These are phyloP conservation scores for Pseudolycoriella hygida DNA, from an alignment of 2,888 invertebrate species.

Conservation along the genomic window DNA sequence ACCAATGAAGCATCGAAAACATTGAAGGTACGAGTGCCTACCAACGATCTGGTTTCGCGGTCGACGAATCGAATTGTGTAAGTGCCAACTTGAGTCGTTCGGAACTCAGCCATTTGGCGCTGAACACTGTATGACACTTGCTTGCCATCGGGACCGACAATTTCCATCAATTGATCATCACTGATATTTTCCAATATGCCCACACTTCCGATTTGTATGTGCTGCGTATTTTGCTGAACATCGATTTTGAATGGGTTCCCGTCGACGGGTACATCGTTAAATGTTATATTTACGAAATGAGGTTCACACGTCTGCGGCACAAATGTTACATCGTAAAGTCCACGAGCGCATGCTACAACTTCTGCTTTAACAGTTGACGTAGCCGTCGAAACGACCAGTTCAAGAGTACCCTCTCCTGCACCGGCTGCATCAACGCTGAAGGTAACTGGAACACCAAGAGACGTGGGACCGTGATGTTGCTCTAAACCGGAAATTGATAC, in stretches of 20 bases:
- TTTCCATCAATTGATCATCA: conserved; percentile 45
- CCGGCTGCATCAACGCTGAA: conserved; percentile 90
- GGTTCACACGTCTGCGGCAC: conserved; percentile 77
- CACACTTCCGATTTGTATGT: conserved; percentile 42
- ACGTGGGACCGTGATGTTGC: conserved; percentile 27
- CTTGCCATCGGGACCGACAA: conserved; percentile 44
- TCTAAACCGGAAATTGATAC: conserved; percentile 55
- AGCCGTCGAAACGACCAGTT: conserved; percentile 77
- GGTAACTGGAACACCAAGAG: conserved; percentile 68
- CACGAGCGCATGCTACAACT: conserved; percentile 73
- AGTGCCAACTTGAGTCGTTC: conserved; percentile 54
- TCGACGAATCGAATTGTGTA: conserved; percentile 52
- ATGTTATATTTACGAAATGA: conserved; percentile 84
- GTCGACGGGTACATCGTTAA: conserved; percentile 80
- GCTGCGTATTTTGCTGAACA: conserved; percentile 51
- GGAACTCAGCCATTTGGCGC: conserved; percentile 51
- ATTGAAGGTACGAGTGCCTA: conserved; percentile 49
- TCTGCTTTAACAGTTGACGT: conserved; percentile 82
- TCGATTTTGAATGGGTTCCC: conserved; percentile 82
- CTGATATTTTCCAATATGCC: conserved; percentile 45
- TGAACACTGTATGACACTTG: conserved; percentile 41
- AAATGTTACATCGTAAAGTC: conserved; percentile 83
- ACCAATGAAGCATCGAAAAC: conserved; percentile 62
- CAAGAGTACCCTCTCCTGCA: conserved; percentile 85
- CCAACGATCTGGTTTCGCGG: conserved; percentile 39